phyloP scores from a whole-genome alignment of 2,113 vertebrate species.

The Menura novaehollandiae region DNA sequence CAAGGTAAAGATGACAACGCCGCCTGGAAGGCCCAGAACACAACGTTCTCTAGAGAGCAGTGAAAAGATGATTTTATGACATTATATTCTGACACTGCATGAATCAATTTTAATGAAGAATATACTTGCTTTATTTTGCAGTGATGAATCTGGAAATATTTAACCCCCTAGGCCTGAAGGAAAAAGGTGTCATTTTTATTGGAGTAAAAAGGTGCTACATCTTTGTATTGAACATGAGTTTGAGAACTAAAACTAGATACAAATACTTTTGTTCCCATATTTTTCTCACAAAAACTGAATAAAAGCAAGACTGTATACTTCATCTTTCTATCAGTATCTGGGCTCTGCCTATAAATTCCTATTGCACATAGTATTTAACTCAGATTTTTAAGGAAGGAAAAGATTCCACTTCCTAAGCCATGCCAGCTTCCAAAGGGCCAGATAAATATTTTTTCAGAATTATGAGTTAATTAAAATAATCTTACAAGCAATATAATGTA shows the following conservation, averaged over 20 bases:
- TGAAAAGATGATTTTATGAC: slow-evolving; percentile 37
- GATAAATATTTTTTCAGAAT: background rate
- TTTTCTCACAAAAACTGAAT: background rate
- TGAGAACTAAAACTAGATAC: background rate
- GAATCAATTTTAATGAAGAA: slow-evolving; percentile 51
- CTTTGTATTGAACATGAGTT: background rate
- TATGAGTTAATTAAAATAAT: background rate
- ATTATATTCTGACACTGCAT: slow-evolving; percentile 3
- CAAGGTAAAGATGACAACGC: background rate
- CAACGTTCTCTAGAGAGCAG: background rate
- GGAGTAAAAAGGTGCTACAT: background rate
- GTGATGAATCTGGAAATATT: slow-evolving; percentile 18
- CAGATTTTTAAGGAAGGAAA: background rate
- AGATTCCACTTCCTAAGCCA: background rate
- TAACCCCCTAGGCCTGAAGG: background rate
- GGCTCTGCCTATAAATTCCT: background rate
- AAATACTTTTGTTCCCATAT: background rate
- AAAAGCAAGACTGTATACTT: background rate
- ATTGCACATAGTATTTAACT: background rate
- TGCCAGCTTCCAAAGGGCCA: background rate
- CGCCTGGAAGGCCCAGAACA: background rate
- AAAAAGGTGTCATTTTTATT: background rate
- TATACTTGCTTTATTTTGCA: slow-evolving; percentile 2
- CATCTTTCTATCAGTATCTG: background rate
- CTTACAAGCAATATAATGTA: background rate